Evolutionary conservation across 2,888 invertebrate species (phyloP), one percentile per base, ranked within the genome.

Genomic region (Seira sanloemensis): DNA sequence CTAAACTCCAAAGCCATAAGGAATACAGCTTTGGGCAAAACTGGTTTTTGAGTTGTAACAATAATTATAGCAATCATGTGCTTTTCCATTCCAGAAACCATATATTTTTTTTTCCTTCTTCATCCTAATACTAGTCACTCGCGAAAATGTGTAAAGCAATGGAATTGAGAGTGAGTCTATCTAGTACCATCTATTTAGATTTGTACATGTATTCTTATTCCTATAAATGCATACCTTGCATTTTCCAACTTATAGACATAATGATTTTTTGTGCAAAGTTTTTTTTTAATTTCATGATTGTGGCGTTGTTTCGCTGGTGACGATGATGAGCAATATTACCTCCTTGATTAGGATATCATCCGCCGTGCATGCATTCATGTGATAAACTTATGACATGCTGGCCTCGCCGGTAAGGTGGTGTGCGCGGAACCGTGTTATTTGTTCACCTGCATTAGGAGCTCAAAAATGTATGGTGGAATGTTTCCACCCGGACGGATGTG

Each of bases 1-100:
- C 65, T n/a, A n/a, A n/a, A n/a, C n/a, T n/a, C n/a, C n/a, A n/a
- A 69, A 26, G 78, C 78, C 78, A 83, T 72, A 78, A 76, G 86
- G 73, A 73, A 72, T 78, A 65, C 78, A 24, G 82, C 86, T 82
- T 12, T 54, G 26, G 86, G 82, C 82, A 79, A 86, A 86, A 78
- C 86, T 75, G 82, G 86, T 86, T 86, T 83, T 83, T 23, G 62
- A 78, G 71, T 62, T 24, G 75, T 58, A 66, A 66, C 65, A 50
- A 71, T 78, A 78, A 78, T 78, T 78, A 78, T 71, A 62, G 78
- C 78, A 78, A 78, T 78, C 78, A 78, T 78, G 78, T 62, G 78
- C 78, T 78, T 65, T 78, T 62, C 77, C 68, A 69, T 65, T 71
- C 37, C 71, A 23, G 46, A 23, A 23, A 7, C 5, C 2, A 9